Conservation (phyloP, 2,888 invertebrate species). For the Zaprionus obscuricornis region DNA sequence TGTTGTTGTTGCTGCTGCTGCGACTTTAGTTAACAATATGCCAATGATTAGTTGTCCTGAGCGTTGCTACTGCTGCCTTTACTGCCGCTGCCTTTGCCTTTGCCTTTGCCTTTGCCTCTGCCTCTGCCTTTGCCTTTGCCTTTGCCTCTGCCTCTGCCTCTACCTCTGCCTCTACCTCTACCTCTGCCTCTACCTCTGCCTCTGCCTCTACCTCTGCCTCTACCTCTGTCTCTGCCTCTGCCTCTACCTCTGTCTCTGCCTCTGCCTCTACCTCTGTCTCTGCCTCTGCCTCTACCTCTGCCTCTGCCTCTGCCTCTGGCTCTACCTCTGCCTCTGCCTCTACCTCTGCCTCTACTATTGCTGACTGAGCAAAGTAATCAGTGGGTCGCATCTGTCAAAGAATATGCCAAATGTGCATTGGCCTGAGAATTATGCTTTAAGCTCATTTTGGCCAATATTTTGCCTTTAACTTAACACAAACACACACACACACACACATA, state of each 20-base stretch:
- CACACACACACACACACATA: no score
- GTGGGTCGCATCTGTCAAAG: slow-evolving; percentile 4
- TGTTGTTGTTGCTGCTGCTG: background rate
- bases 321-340: background rate
- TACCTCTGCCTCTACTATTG: background rate
- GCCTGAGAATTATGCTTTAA: slow-evolving; percentile 24
- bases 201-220: background rate
- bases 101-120: background rate
- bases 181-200: background rate
- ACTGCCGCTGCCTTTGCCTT: background rate
- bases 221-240: background rate
- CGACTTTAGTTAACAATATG: slow-evolving; percentile 47
- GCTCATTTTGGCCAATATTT: no score
- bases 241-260: background rate
- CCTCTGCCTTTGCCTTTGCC: background rate
- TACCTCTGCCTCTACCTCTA: background rate
- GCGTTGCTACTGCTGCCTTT: background rate
- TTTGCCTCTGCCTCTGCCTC: background rate
- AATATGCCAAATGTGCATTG: slow-evolving; percentile 31
- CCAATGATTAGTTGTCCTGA: slow-evolving; percentile 55
- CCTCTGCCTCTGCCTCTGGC: background rate
- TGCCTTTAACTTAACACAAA: slow-evolving; percentile 35
- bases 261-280: background rate
- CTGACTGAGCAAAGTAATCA: slow-evolving; percentile 43
- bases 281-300: background rate